Evolutionary conservation across 2,888 invertebrate genomes (phyloP), one percentile per base, ranked within the genome.

Genomic region (Hedychridium roseum): DNA sequence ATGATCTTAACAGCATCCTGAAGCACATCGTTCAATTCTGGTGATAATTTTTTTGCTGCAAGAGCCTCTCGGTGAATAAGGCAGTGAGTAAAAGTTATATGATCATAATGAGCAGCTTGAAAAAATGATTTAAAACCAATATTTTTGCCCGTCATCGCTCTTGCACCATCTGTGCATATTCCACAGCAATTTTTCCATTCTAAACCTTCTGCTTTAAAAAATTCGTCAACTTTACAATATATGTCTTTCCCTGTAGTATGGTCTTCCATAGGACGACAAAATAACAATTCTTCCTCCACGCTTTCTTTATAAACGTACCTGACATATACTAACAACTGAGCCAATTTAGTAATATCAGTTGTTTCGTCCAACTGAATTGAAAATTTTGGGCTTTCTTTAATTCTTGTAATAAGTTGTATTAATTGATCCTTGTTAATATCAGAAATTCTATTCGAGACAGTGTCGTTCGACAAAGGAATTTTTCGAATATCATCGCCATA

Each of bases 1-100:
- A 64, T 54, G 46, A 63, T 54, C 43, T 60, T 54, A 43, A 61
- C 57, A 45, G 46, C 56, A 55, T 61, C 55, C 32, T 47, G 36
- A 50, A 67, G 46, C 47, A 64, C 58, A 50, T 43, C 47, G 50
- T 60, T 60, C 40, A 61, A 58, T 56, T 66, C 56, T 51, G 50
- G 46, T 53, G 54, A 45, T 48, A 63, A 35, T 56, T 60, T 57
- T 60, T 61, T 60, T 47, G 53, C 60, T 47, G 51, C 65, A 52
- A 67, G 57, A 12, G 54, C 55, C 57, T 62, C 59, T 50, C 62
- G 51, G 49, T 64, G 63, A 53, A 60, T 56, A 48, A 64, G 37
- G 46, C 60, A 67, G 50, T 61, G 50, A 42, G 53, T 57, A 50
- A 54, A 50, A 41, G 30, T 43, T 26, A 54, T 51, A 43, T 47